These are phyloP conservation scores for Amblyopsis rosae DNA, from an alignment of 2,113 vertebrate species.

Conservation along the genomic window DNA sequence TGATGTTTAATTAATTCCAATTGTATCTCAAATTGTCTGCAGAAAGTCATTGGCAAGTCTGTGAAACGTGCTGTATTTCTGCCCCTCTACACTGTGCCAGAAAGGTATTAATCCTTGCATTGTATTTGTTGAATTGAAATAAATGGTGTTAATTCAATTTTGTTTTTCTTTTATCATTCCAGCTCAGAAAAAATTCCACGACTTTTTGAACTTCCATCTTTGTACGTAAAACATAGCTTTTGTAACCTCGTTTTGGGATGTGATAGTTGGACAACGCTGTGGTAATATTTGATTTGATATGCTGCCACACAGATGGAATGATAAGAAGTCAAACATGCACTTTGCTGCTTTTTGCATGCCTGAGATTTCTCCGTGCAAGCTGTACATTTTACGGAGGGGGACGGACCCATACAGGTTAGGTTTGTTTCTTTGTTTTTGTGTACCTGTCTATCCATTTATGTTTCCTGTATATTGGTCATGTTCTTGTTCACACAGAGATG, in stretches of 20 bases:
- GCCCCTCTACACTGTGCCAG: conserved; percentile 81
- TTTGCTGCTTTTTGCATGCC: conserved; percentile 91
- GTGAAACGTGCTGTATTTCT: conserved; percentile 84
- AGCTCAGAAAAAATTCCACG: conserved; percentile 83
- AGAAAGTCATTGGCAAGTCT: conserved; percentile 87
- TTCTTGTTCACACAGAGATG: conserved; percentile 67
- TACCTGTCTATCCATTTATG: background rate
- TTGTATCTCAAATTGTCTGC: conserved; percentile 23
- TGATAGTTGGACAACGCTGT: background rate
- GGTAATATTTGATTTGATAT: conserved; percentile 12
- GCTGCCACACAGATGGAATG: conserved; percentile 85
- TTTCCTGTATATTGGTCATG: background rate
- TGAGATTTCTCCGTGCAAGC: conserved; percentile 82
- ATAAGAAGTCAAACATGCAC: conserved; percentile 88
- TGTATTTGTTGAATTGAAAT: background rate
- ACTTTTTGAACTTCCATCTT: conserved; percentile 88
- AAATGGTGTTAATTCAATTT: background rate
- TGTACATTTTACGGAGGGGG: conserved; percentile 85
- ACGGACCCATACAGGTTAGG: conserved; percentile 88
- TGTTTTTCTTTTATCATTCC: conserved; percentile 45
- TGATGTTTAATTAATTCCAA: background rate
- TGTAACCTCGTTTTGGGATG: background rate
- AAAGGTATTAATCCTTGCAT: conserved; percentile 72
- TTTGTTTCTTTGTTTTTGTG: background rate
- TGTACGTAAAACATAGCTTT: conserved; percentile 79